A percentile compares a stretch with the other conserved stretches of the same genome.
Conservation (phyloP, 2,113 vertebrate species). For the Cyanoderma ruficeps region DNA sequence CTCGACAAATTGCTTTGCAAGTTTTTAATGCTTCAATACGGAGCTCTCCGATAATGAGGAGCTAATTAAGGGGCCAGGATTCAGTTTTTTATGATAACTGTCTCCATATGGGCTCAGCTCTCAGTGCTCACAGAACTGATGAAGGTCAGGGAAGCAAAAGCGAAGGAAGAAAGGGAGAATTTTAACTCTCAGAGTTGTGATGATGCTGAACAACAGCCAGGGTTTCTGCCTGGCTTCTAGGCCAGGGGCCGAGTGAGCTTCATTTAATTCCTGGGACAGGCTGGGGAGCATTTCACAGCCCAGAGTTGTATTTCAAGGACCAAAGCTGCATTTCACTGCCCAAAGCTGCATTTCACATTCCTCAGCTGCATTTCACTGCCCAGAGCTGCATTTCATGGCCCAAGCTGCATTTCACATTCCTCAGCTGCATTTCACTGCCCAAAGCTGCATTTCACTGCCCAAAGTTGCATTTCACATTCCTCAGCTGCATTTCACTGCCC, state of each 20-base stretch:
- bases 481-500: too few species aligned
- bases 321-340: rapidly evolving
- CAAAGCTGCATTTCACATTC: background rate
- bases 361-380: rapidly evolving
- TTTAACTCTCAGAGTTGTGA: background rate
- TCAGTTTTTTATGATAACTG: slow-evolving; percentile 19
- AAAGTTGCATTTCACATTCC: background rate
- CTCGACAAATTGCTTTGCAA: background rate
- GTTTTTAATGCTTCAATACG: background rate
- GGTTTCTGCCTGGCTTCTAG: background rate
- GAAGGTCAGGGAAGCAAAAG: slow-evolving; percentile 8
- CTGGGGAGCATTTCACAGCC: background rate
- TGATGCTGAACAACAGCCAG: background rate
- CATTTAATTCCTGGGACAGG: background rate
- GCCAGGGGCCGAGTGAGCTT: background rate
- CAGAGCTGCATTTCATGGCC: background rate
- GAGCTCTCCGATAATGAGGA: slow-evolving; percentile 2
- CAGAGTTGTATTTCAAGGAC: rapidly evolving
- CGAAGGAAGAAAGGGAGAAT: background rate
- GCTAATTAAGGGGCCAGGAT: slow-evolving; percentile 22
- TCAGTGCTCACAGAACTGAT: background rate
- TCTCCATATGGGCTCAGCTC: background rate
- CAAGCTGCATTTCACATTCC: background rate
- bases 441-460: background rate
- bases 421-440: too few species aligned